phyloP scores from a whole-genome alignment of 2,113 vertebrate genomes.

The Sander lucioperca region DNA sequence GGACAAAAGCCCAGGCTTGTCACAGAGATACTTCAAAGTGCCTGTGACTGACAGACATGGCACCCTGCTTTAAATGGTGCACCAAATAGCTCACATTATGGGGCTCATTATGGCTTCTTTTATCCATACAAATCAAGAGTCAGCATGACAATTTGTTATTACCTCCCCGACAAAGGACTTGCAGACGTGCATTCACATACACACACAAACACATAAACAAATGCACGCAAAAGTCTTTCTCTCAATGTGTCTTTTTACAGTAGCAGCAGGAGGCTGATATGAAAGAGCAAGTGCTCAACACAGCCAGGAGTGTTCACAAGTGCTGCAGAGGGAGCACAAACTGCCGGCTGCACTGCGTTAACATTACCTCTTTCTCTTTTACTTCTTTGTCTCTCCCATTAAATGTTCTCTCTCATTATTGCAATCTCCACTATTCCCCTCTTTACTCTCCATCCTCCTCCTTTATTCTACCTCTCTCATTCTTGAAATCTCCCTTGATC shows the following conservation, averaged over 20 bases:
- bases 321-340: constrained; percentile 70
- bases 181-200: constrained; percentile 40
- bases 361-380: constrained; percentile 57
- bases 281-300: constrained; percentile 61
- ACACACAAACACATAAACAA: constrained; percentile 45
- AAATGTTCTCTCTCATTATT: constrained; percentile 62
- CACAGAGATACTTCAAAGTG: constrained; percentile 41
- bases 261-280: constrained; percentile 72
- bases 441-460: constrained; percentile 34
- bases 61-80: constrained; percentile 50
- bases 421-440: constrained; percentile 25
- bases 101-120: constrained; percentile 66
- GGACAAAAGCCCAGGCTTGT: constrained; percentile 58
- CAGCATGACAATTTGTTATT: constrained; percentile 72
- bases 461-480: constrained; percentile 35
- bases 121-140: constrained; percentile 72
- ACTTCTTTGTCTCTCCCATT: constrained; percentile 66
- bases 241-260: constrained; percentile 59
- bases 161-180: constrained; percentile 56
- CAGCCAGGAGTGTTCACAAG: constrained; percentile 68
- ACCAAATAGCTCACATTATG: constrained; percentile 64
- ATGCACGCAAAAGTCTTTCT: constrained; percentile 34
- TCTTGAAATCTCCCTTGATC: constrained; percentile 64
- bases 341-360: constrained; percentile 62
- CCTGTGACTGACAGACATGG: constrained; percentile 64